Evolutionary conservation across 2,113 vertebrate species (phyloP).

Genomic region (Cariama cristata): DNA sequence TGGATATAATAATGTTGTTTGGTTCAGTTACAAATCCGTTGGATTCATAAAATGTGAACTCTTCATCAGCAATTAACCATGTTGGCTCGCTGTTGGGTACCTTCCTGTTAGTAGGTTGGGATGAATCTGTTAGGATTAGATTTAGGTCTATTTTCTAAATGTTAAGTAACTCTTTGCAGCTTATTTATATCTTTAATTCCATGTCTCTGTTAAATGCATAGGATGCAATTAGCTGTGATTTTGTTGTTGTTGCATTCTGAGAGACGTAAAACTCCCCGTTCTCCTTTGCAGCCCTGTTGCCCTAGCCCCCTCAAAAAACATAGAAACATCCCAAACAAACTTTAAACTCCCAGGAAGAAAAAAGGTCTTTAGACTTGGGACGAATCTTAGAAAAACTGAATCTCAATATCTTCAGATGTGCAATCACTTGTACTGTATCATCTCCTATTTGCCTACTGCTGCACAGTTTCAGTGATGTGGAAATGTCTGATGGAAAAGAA

Average conservation of each 20-base stretch:
- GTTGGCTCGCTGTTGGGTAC: background rate
- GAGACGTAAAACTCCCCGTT: background rate
- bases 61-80: background rate
- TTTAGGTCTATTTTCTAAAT: background rate
- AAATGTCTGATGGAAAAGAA: conserved; percentile 29
- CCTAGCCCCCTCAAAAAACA: background rate
- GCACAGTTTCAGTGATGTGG: conserved; percentile 10
- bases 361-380: background rate
- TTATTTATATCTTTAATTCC: background rate
- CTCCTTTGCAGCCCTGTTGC: background rate
- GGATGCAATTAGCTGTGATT: background rate
- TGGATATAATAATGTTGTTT: background rate
- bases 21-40: background rate
- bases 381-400: background rate
- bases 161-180: background rate
- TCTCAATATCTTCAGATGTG: background rate
- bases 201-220: background rate
- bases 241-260: background rate
- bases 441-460: conserved; percentile 32
- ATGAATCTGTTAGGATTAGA: background rate
- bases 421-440: background rate
- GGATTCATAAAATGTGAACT: background rate
- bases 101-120: background rate
- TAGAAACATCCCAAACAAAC: background rate
- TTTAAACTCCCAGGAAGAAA: background rate